A percentile compares a stretch with the other conserved stretches of the same genome.
Evolutionary conservation across 2,888 invertebrate genomes (phyloP).

Genomic region (Tineola bisselliella): DNA sequence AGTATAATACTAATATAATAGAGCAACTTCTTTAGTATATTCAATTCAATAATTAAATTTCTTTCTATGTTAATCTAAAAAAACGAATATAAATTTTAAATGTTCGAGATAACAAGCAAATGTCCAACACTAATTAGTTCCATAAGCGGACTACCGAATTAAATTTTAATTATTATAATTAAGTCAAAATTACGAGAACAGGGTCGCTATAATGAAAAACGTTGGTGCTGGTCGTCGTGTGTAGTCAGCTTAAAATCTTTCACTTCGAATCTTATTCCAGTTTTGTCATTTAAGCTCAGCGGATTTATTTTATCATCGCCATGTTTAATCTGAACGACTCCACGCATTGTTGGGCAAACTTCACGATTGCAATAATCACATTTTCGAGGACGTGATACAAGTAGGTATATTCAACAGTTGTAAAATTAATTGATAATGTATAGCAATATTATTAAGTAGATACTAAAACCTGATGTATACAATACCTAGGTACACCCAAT

Average conservation of each 20-base stretch:
- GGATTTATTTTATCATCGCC: conserved; percentile 9
- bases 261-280: conserved; percentile 2
- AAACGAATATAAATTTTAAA: conserved; percentile 17
- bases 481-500: too few species aligned
- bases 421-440: too few species aligned
- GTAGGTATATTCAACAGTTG: too few species aligned
- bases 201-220: not conserved
- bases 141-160: conserved; percentile 26
- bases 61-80: conserved; percentile 29
- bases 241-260: not conserved
- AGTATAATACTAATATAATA: too few species aligned
- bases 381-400: too few species aligned
- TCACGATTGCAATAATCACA: not conserved
- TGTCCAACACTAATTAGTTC: conserved; percentile 50
- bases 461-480: too few species aligned
- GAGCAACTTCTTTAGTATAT: too few species aligned
- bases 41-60: not conserved
- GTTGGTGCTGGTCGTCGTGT: not conserved
- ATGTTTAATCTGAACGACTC: not conserved
- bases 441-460: too few species aligned
- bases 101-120: conserved; percentile 39
- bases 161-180: conserved; percentile 38
- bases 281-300: conserved; percentile 7
- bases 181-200: conserved; percentile 31
- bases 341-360: conserved; percentile 6